Conservation (phyloP, 2,113 vertebrate genomes). For the Todiramphus saurophagus region DNA sequence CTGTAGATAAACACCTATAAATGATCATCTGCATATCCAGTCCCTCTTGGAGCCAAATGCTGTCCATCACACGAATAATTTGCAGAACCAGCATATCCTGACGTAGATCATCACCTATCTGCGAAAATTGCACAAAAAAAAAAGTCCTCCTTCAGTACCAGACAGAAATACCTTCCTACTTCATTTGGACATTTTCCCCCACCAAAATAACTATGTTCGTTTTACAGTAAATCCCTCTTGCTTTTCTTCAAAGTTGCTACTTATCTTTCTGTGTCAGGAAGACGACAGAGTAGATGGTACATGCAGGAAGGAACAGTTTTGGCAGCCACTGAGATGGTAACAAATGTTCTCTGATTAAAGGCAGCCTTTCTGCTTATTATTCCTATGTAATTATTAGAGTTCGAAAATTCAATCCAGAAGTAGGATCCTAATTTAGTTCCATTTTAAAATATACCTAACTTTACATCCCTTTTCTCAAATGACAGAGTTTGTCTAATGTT, state of each 20-base stretch:
- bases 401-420: background rate
- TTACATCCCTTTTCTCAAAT: background rate
- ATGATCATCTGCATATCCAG: constrained; percentile 68
- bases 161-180: background rate
- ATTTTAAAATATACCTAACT: background rate
- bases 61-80: constrained; percentile 64
- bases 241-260: background rate
- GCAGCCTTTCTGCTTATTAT: background rate
- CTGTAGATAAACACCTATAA: constrained; percentile 70
- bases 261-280: background rate
- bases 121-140: background rate
- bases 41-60: constrained; percentile 68
- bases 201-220: background rate
- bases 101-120: constrained; percentile 67
- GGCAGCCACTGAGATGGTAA: background rate
- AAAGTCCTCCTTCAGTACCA: background rate
- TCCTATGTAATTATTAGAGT: background rate
- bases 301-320: background rate
- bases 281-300: background rate
- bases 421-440: background rate
- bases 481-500: background rate
- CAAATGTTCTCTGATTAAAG: background rate
- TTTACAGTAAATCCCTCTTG: background rate
- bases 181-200: background rate
- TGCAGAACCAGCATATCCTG: constrained; percentile 73